These are phyloP conservation scores for Corvus moneduloides DNA, from an alignment of 2,113 vertebrate species.

Conservation along the genomic window DNA sequence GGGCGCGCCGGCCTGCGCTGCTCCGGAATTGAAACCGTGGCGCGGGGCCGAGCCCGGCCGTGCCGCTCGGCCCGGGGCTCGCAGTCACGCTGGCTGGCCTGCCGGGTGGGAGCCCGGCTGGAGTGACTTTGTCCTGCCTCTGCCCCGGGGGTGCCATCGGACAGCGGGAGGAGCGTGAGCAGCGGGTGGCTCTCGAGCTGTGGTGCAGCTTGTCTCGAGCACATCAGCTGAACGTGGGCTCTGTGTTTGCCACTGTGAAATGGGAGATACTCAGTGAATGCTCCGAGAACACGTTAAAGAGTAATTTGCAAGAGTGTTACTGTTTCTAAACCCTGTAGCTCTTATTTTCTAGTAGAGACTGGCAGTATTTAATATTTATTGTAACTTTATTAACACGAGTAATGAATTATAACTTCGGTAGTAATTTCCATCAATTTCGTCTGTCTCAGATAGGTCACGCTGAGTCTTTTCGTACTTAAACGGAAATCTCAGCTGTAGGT, in stretches of 20 bases:
- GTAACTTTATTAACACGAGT: not conserved
- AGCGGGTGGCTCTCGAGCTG: accelerated
- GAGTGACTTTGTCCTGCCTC: accelerated
- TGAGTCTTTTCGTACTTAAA: not conserved
- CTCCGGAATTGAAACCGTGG: not conserved
- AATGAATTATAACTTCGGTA: not conserved
- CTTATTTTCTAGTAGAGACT: not conserved
- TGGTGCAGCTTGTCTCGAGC: accelerated
- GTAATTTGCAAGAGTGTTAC: not conserved
- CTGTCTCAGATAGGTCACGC: not conserved
- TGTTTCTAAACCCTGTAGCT: not conserved
- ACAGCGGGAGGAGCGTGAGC: accelerated
- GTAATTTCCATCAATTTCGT: not conserved
- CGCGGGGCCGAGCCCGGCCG: too few species aligned
- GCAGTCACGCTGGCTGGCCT: accelerated
- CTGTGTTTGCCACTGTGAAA: not conserved
- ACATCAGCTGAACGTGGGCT: accelerated
- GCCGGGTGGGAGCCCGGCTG: not conserved
- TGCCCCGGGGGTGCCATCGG: accelerated
- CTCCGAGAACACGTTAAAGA: accelerated
- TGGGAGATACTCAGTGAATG: accelerated
- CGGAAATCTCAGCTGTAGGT: not conserved
- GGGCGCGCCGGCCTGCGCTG: not conserved
- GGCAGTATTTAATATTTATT: not conserved
- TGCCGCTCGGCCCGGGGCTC: not conserved